Base-by-base conservation (phyloP, 2,797 vertebrate genomes). In the Helostoma temminkii region DNA sequence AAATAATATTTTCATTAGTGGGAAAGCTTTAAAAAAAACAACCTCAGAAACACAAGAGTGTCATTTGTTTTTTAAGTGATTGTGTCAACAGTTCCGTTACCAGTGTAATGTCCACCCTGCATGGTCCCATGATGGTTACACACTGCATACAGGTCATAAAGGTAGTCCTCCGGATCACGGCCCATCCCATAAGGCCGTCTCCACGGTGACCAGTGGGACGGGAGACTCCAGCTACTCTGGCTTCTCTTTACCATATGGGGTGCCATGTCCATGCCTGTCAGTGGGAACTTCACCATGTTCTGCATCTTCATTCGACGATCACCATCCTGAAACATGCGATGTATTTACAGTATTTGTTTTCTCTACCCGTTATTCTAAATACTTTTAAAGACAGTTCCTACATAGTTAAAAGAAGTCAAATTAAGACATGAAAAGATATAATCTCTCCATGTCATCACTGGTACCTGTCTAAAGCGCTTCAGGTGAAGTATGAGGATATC, bases 71-170 rank as follows among this genome's bases (percentile, higher is more conserved):
- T 39, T 42, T 22, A 1, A 19, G 2, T n/a, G 24, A 19, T 28
- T 58, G 25, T 1, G 19, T 15, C 14, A 41, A 28, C 2, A 5
- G 64, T 34, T 52, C 1, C 2, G n/a, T 66, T 84, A 96, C 98
- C 97, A 91, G 97, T 99, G 81, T 99, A 99, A 83, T 99, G 98
- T 4, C 98, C 97, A 39, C 97, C 97, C 80, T 98, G 98, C 97
- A 99, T 98, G 91, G 96, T 98, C 77, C 98, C 97, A 7, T 99
- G 97, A 82, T 99, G 98, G 86, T 99, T 99, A 85, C 98, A 99
- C 79, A 99, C 97, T 9, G 98, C 98, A 19, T 99, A 99, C 66
- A 99, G 91, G 90, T 99, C 97, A 42, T 99, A 99, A 76, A 98
- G 93, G 82, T 96, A 98, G 88, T 99, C 98, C 87, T 99, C 97